Evolutionary conservation across 2,113 vertebrate genomes (phyloP).

Genomic region (Gasterosteus aculeatus): DNA sequence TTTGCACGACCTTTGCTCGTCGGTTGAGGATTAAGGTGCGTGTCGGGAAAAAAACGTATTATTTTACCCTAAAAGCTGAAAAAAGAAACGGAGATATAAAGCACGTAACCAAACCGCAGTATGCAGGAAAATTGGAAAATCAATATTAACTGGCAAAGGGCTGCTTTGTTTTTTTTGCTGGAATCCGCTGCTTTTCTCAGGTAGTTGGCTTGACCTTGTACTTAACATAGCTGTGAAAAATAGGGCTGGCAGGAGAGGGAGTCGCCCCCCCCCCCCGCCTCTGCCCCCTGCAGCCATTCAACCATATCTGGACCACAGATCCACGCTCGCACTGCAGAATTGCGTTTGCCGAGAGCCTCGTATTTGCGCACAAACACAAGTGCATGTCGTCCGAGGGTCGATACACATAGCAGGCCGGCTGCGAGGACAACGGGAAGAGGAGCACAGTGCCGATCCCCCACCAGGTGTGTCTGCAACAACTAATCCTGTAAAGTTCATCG

Average conservation of each 20-base stretch:
- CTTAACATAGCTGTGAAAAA: conserved; percentile 46
- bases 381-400: not conserved
- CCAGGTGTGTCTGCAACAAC: conserved; percentile 1
- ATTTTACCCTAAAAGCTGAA: not conserved
- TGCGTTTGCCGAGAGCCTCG: conserved; percentile 30
- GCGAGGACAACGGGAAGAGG: not conserved
- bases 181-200: conserved; percentile 44
- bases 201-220: conserved; percentile 72
- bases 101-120: not conserved
- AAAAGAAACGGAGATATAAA: not conserved
- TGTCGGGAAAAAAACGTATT: not conserved
- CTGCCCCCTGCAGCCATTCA: conserved; percentile 58
- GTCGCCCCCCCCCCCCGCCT: conserved; percentile 54
- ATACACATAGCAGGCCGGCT: conserved; percentile 5
- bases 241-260: conserved; percentile 45
- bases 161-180: conserved; percentile 34
- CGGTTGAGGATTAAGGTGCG: conserved; percentile 1
- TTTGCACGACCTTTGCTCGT: not conserved
- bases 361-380: not conserved
- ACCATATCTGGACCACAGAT: conserved; percentile 63
- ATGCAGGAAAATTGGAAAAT: conserved; percentile 8
- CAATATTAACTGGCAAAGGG: conserved; percentile 7
- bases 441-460: not conserved
- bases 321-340: conserved; percentile 50
- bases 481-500: not conserved